A percentile compares a stretch with the other conserved stretches of the same genome.
Conservation (phyloP, 2,888 invertebrate genomes). For the Perdita meconis region DNA sequence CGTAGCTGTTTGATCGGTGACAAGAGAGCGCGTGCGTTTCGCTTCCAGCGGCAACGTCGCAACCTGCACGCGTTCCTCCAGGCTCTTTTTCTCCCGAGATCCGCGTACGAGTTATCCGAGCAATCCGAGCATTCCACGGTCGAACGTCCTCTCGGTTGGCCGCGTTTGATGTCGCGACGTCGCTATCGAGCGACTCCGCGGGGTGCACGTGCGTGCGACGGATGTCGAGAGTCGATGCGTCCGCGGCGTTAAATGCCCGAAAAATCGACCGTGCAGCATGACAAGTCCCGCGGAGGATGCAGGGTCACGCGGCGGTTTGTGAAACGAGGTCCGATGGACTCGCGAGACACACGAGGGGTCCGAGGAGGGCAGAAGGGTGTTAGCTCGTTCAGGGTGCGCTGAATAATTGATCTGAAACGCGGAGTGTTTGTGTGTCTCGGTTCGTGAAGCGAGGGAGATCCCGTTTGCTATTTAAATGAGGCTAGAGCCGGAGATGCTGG, state of each 20-base stretch:
- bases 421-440: background rate
- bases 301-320: slow-evolving; percentile 1
- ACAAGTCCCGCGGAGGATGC: slow-evolving; percentile 15
- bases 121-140: background rate
- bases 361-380: slow-evolving; percentile 1
- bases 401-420: slow-evolving; percentile 37
- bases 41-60: slow-evolving; percentile 11
- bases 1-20: slow-evolving; percentile 1
- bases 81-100: background rate
- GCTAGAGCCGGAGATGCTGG: slow-evolving; percentile 45
- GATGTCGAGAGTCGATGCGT: slow-evolving; percentile 40
- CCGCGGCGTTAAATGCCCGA: slow-evolving; percentile 32
- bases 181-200: slow-evolving; percentile 50
- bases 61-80: background rate
- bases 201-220: slow-evolving; percentile 54
- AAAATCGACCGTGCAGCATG: slow-evolving; percentile 29
- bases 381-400: background rate
- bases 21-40: slow-evolving; percentile 49
- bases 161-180: slow-evolving; percentile 17
- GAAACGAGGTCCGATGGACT: background rate
- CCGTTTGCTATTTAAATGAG: slow-evolving; percentile 12
- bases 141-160: background rate
- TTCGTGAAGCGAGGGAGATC: background rate
- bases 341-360: slow-evolving; percentile 2
- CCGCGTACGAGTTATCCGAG: too few species aligned